Evolutionary conservation across 2,797 vertebrate species (phyloP).

Genomic region (Epinephelus awoara): DNA sequence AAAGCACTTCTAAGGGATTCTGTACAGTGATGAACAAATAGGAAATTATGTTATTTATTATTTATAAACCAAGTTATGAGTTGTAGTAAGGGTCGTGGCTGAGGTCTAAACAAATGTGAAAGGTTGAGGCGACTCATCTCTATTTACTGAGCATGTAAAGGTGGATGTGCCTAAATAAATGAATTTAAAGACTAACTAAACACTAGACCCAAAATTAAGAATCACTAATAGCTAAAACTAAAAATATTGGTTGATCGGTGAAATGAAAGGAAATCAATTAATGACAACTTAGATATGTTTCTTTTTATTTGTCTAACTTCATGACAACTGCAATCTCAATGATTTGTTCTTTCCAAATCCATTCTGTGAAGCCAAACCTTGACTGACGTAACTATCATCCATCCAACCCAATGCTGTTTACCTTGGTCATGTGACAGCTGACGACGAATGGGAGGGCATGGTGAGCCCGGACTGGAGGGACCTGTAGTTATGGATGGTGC

Average conservation of each 20-base stretch:
- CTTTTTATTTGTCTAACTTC: too few species aligned
- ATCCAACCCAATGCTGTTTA: constrained; percentile 67
- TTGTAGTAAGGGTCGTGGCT: too few species aligned
- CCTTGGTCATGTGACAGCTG: constrained; percentile 99
- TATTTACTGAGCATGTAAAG: neutral
- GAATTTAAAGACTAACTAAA: neutral
- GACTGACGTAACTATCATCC: neutral
- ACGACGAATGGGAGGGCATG: constrained; percentile 92
- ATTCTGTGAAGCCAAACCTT: neutral
- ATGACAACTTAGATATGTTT: neutral
- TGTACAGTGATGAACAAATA: constrained; percentile 57
- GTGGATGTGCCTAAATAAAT: neutral
- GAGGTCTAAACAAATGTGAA: neutral
- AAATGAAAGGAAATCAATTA: neutral
- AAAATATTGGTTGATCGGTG: neutral
- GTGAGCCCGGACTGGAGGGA: constrained; percentile 90
- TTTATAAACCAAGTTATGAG: neutral
- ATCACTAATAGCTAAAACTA: neutral
- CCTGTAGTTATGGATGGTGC: constrained; percentile 86
- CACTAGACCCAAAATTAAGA: neutral
- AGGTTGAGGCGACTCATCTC: neutral
- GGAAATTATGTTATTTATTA: neutral
- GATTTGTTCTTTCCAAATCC: neutral
- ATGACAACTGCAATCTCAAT: too few species aligned
- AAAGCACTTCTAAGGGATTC: constrained; percentile 92